Evolutionary conservation across 1,140 invertebrate genomes (phyloP), one percentile per base, ranked within the genome.

Genomic region (Diorhabda elongata): DNA sequence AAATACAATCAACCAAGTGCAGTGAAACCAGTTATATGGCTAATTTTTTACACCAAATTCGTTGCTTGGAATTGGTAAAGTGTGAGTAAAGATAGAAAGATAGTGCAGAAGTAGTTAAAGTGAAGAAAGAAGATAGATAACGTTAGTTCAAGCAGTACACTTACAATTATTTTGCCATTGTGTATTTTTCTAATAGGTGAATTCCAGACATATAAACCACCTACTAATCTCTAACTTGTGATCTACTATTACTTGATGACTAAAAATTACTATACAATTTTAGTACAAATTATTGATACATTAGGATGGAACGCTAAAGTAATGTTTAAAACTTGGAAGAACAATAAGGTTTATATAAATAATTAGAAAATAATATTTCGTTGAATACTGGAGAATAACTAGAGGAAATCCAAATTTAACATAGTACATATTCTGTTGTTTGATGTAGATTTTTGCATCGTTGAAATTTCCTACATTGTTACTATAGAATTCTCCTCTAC

Each of bases 1-100:
- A 78, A 78, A 69, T 63, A 71, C 67, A 67, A 77, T 68, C 74
- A 70, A 64, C 73, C 74, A 72, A 71, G 66, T 75, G 75, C 72
- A 67, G 69, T 76, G 67, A 71, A 70, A 63, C 65, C n/a, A 60
- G n/a, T 44, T 42, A 9, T 60, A 42, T 42, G 4, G 58, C 61
- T 41, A 43, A 42, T 5, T 69, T 7, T 52, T 52, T 58, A 73
- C 62, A 73, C 71, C 68, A 70, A 73, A 66, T 73, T 73, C 71
- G 69, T 73, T 73, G 64, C 62, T 65, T 70, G 61, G 69, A 73
- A 73, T 70, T 73, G 72, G 69, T 71, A 67, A 44, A 41, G 64
- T 56, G 67, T 62, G 67, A 62, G 45, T 26, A 52, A 42, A 62
- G 61, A 57, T 65, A 57, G 45, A 44, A 57, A 59, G 58, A 11